A percentile compares a stretch with the other conserved stretches of the same genome.
Conservation (phyloP, 1,140 invertebrate genomes). For the Orius insidiosus region DNA sequence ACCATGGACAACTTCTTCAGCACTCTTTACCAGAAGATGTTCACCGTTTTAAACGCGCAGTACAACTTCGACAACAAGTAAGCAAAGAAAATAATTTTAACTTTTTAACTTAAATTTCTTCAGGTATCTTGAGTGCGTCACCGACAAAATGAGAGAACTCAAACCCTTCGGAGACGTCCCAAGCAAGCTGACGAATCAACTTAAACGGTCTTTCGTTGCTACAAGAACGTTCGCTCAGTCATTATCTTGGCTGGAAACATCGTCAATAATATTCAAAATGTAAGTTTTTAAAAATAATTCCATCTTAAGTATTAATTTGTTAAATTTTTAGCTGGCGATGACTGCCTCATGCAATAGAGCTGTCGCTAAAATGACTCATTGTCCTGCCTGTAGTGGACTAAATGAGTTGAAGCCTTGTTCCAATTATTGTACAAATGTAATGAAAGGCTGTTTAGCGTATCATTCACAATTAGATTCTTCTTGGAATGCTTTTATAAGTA, state of each 20-base stretch:
- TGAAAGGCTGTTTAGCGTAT: conserved; percentile 73
- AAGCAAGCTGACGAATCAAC: conserved; percentile 68
- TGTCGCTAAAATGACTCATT: conserved; percentile 69
- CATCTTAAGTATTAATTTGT: no score
- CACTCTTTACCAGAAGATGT: conserved; percentile 89
- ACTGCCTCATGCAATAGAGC: conserved; percentile 56
- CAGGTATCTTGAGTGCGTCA: conserved; percentile 72
- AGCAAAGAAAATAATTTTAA: no score
- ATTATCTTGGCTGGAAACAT: conserved; percentile 64
- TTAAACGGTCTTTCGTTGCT: conserved; percentile 84
- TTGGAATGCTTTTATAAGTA: conserved; percentile 86
- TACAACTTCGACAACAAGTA: conserved; percentile 74
- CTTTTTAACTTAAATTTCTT: no score
- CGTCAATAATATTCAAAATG: conserved; percentile 61
- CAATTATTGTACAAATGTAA: conserved; percentile 75
- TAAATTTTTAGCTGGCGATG: conserved; percentile 24
- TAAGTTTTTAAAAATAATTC: no score
- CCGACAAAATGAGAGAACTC: conserved; percentile 77
- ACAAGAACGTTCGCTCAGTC: conserved; percentile 84
- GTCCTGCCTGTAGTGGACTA: conserved; percentile 64
- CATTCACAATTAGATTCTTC: conserved; percentile 65
- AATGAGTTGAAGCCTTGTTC: conserved; percentile 57
- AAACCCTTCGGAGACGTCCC: conserved; percentile 90
- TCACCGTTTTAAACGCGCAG: conserved; percentile 79
- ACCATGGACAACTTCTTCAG: conserved; percentile 88